Base-by-base conservation (phyloP, 2,113 vertebrate genomes). In the Rhinopithecus roxellana region DNA sequence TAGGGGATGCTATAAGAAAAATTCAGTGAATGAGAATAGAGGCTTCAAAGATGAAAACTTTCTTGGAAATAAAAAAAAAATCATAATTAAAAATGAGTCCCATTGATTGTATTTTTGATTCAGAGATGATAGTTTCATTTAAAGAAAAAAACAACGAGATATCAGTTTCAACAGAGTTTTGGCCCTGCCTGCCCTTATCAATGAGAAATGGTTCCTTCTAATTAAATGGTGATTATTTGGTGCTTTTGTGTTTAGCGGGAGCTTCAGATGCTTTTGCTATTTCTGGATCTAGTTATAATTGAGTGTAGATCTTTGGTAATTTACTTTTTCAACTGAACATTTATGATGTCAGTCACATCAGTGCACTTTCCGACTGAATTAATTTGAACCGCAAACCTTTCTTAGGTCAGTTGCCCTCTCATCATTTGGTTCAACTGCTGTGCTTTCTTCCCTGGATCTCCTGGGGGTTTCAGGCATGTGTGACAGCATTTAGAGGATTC, bases 381-480 rank as follows among this genome's bases (percentile, higher is more conserved):
- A 20, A 90, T 88, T n/a, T 75, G 55, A 67, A 72, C 59, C 22
- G 17, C 38, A 25, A 17, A 23, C 22, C 45, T 94, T 61, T 45
- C 32, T 67, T 18, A 23, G 70, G 84, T 52, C 48, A 25, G 0
- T 30, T 52, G 40, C 57, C 61, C 55, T 89, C 78, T 17, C 1
- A 0, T 40, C 32, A 2, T 61, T 61, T 32, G 16, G 27, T 7
- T 27, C 43, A 3, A 5, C n/a, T n/a, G 32, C 38, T 4, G 0
- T 0, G 9, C 35, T n/a, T 6, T 67, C 57, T 35, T 80, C 22
- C 50, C 75, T 0, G 12, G 20, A 13, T 55, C 67, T 79, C 45
- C 14, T 14, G 10, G 75, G 6, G 38, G 38, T 87, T 83, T 52
- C 3, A 4, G 83, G 30, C 43, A 0, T 4, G 32, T 43, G 45